Conservation (phyloP, 1,140 invertebrate genomes). For the Argopecten irradians region DNA sequence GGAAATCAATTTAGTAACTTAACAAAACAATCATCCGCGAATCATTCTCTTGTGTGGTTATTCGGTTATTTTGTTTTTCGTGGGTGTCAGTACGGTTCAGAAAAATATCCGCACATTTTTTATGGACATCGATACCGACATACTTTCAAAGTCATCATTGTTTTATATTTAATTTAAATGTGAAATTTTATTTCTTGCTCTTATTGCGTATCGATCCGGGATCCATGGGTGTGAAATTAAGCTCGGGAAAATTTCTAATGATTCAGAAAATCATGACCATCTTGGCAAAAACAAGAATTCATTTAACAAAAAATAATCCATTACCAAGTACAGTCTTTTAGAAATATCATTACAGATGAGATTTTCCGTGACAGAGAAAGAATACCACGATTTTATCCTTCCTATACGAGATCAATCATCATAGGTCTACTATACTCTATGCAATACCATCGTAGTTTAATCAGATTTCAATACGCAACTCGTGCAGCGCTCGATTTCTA, state of each 20-base stretch:
- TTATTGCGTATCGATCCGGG: no score
- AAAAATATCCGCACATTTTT: no score
- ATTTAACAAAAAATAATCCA: no score
- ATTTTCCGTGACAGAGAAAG: background rate
- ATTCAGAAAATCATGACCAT: no score
- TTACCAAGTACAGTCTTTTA: background rate
- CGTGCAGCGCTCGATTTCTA: background rate
- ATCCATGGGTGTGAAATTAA: no score
- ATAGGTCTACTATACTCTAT: background rate
- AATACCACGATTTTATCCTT: background rate
- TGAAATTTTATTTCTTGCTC: no score
- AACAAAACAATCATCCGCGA: background rate
- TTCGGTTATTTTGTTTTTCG: background rate
- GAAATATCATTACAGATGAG: background rate
- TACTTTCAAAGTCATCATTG: no score
- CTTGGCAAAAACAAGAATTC: no score
- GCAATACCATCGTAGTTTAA: background rate
- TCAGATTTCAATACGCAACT: background rate
- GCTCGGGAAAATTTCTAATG: no score
- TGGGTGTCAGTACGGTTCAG: background rate
- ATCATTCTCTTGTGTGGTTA: background rate
- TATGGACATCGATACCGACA: no score
- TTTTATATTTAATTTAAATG: no score
- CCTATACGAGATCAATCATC: no score
- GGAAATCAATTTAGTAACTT: background rate